These are phyloP conservation scores for Syndactyla subalaris DNA, from an alignment of 2,797 vertebrate genomes.

Conservation along the genomic window DNA sequence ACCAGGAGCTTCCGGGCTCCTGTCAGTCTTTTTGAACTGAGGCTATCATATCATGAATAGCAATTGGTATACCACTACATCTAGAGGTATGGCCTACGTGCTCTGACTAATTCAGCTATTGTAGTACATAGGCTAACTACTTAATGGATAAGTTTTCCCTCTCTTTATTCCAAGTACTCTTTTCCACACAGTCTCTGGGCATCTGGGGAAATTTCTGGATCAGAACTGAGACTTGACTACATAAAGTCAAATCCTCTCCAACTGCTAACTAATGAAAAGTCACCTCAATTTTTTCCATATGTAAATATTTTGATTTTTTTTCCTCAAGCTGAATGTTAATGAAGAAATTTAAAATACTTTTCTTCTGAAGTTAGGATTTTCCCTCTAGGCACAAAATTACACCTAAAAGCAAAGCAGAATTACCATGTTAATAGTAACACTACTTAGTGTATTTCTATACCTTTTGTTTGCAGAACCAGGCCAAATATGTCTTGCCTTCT, in stretches of 20 bases:
- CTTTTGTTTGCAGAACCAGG: neutral
- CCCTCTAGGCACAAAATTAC: neutral
- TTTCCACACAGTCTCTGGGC: neutral
- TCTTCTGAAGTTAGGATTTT: neutral
- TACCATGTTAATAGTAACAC: neutral
- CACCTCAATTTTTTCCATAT: neutral
- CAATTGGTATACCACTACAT: neutral
- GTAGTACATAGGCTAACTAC: no score
- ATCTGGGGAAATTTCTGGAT: neutral
- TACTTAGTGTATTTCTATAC: neutral
- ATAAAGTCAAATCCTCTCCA: neutral
- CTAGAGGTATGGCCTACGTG: fast-evolving
- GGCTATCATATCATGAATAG: neutral
- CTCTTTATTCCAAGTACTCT: neutral
- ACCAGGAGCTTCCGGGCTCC: neutral
- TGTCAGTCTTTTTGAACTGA: neutral
- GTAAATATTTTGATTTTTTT: neutral
- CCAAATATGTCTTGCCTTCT: neutral
- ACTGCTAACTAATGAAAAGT: neutral
- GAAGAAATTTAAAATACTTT: neutral
- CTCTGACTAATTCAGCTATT: neutral
- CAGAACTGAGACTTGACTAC: neutral
- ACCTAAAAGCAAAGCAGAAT: neutral
- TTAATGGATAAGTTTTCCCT: neutral
- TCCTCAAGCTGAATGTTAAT: neutral